These are phyloP conservation scores for Ciconia maguari DNA, from an alignment of 2,113 vertebrate genomes.

Conservation along the genomic window DNA sequence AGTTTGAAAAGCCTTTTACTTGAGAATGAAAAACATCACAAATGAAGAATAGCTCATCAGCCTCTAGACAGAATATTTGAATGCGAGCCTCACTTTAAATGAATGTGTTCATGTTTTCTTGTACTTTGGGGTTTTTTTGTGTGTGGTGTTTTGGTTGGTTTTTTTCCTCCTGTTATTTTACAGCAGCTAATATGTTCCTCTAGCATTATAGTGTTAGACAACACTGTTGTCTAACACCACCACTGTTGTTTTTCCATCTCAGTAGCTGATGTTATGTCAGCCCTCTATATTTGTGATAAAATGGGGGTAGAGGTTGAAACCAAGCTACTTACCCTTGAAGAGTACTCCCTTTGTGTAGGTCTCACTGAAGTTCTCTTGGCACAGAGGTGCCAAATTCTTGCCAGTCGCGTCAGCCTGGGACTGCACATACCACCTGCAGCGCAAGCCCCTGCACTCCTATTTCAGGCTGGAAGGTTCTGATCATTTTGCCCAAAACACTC, in stretches of 20 bases:
- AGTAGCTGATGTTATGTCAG: background rate
- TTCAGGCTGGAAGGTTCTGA: background rate
- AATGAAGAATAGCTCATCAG: background rate
- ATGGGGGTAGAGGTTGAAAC: background rate
- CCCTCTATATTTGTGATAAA: background rate
- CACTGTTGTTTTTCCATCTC: background rate
- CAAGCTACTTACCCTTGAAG: background rate
- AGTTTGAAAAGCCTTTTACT: background rate
- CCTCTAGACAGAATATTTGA: background rate
- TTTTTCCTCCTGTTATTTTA: background rate
- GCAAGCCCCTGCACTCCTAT: accelerated
- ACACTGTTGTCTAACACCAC: background rate
- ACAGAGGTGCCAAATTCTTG: background rate
- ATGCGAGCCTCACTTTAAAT: background rate
- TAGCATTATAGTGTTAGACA: background rate
- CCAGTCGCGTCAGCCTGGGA: background rate
- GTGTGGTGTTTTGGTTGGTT: background rate
- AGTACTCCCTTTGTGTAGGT: background rate
- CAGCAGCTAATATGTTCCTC: background rate
- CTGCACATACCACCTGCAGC: background rate
- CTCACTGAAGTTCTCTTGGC: background rate
- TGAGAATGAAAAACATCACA: background rate
- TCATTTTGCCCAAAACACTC: background rate
- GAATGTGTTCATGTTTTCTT: background rate
- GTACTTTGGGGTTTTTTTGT: accelerated